Evolutionary conservation across 2,113 vertebrate genomes (phyloP).

Genomic region (Istiophorus platypterus): DNA sequence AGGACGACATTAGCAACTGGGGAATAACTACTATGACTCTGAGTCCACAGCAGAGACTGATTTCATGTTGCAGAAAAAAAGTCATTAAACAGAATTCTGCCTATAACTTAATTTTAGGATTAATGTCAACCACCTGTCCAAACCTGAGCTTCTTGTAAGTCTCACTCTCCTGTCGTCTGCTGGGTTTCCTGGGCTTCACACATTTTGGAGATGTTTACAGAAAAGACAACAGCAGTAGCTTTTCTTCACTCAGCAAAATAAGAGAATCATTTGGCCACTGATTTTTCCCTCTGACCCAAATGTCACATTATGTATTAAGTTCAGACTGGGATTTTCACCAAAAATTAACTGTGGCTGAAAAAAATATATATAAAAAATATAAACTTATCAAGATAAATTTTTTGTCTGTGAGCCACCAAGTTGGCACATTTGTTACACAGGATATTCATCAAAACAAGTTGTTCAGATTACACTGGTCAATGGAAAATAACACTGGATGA

Average conservation of each 20-base stretch:
- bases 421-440: background rate
- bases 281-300: slow-evolving; percentile 8
- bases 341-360: too few species aligned
- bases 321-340: background rate
- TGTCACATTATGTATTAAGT: background rate
- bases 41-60: background rate
- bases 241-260: background rate
- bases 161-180: slow-evolving; percentile 2
- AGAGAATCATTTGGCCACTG: background rate
- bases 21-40: background rate
- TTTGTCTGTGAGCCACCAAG: too few species aligned
- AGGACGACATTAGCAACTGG: background rate
- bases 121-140: background rate
- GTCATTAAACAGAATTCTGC: background rate
- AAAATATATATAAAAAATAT: too few species aligned
- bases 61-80: background rate
- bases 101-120: background rate
- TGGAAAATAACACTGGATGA: background rate
- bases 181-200: background rate
- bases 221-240: slow-evolving; percentile 15
- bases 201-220: slow-evolving; percentile 8
- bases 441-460: slow-evolving; percentile 5
- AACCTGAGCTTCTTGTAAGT: background rate
- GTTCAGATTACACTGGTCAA: background rate
- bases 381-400: too few species aligned